phyloP scores from a whole-genome alignment of 92 coral and sea anemone species.

The Epizoanthus illoricatus region DNA sequence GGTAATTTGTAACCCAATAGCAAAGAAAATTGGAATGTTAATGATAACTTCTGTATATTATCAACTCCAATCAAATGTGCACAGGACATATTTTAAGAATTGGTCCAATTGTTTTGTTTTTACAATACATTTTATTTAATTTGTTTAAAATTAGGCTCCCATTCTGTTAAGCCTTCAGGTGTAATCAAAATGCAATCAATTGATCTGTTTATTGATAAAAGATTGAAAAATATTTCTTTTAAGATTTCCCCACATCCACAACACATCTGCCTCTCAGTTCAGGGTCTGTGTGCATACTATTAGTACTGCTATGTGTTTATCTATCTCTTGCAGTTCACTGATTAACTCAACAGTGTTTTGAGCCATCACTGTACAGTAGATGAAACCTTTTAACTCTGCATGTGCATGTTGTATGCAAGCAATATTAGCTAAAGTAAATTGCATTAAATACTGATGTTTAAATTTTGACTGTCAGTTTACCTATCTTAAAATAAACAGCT shows the following conservation, averaged over 20 bases:
- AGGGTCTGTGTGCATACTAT: no score
- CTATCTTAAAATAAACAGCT: no score
- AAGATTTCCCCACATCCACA: neutral
- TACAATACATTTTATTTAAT: neutral
- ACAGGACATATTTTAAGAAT: no score
- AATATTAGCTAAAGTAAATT: no score
- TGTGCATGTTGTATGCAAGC: no score
- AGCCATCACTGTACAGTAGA: no score
- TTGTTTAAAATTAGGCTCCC: neutral
- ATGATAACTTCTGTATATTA: no score
- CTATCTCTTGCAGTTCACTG: neutral
- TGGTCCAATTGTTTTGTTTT: neutral
- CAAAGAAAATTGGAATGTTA: no score
- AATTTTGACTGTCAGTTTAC: no score
- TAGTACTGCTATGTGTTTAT: neutral
- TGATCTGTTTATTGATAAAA: slow-evolving; percentile 25
- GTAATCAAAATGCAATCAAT: slow-evolving; percentile 13
- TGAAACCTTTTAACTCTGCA: no score
- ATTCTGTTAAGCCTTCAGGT: neutral
- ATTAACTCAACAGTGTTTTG: neutral
- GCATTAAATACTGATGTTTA: no score
- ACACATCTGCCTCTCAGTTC: slow-evolving; percentile 10
- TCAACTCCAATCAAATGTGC: no score
- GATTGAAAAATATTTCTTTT: neutral
- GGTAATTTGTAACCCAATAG: neutral